Percentiles rank a stretch among this genome's conserved stretches.
phyloP scores from a whole-genome alignment of 2,113 vertebrate species.

The Tapirus terrestris region DNA sequence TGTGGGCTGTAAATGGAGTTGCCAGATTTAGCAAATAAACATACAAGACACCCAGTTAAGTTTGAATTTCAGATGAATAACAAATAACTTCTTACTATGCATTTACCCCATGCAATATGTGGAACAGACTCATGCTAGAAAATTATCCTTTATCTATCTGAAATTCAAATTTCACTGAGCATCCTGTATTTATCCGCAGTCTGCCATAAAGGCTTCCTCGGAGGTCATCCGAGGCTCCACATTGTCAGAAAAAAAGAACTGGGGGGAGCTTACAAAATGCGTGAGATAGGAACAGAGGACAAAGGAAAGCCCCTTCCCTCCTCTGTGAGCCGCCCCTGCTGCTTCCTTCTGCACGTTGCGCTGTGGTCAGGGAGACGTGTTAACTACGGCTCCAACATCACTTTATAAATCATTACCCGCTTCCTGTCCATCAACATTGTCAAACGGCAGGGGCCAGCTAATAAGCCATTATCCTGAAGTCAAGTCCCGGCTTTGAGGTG shows the following conservation, averaged over 20 bases:
- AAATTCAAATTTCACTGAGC: neutral
- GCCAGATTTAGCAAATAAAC: neutral
- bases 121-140: neutral
- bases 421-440: constrained; percentile 59
- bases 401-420: constrained; percentile 37
- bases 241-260: neutral
- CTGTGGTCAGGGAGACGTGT: neutral
- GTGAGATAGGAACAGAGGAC: neutral
- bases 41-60: neutral
- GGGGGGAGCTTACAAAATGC: neutral
- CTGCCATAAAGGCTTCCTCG: neutral
- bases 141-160: neutral
- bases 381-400: accelerated
- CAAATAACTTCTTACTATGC: neutral
- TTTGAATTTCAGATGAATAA: neutral
- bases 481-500: neutral
- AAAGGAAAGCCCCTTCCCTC: neutral
- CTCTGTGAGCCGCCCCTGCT: neutral
- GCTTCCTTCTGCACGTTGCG: neutral
- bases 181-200: neutral
- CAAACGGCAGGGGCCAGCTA: neutral
- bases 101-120: neutral
- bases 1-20: neutral
- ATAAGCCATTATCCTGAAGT: constrained; percentile 16
- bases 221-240: neutral